Evolutionary conservation across 2,113 vertebrate species (phyloP).

Genomic region (Entelurus aequoreus): DNA sequence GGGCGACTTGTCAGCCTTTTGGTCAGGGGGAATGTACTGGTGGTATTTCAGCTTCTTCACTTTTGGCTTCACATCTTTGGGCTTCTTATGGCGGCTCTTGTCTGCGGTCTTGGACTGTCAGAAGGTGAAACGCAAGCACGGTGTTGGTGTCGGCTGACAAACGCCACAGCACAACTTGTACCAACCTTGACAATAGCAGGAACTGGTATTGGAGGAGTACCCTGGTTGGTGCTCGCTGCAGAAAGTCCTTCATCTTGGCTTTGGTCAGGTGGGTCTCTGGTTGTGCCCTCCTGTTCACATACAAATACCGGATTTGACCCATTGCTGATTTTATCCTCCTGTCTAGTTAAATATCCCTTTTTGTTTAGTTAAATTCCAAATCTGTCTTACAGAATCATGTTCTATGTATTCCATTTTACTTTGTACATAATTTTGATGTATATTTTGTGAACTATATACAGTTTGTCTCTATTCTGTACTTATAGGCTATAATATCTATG

Average conservation of each 20-base stretch:
- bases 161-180: neutral
- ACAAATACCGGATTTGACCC: neutral
- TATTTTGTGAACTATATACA: no score
- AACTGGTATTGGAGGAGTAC: constrained; percentile 62
- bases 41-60: constrained; percentile 99
- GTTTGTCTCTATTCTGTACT: no score
- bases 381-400: no score
- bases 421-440: no score
- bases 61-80: constrained; percentile 96
- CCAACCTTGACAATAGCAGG: constrained; percentile 86
- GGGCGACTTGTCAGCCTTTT: constrained; percentile 94
- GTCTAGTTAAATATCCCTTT: no score
- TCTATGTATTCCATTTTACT: no score
- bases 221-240: constrained; percentile 60
- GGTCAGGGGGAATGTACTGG: constrained; percentile 97
- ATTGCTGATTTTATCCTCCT: no score
- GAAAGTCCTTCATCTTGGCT: constrained; percentile 71
- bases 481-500: no score
- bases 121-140: neutral
- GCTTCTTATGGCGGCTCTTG: constrained; percentile 96
- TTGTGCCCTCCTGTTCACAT: constrained; percentile 56
- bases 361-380: no score
- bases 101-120: constrained; percentile 81
- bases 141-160: rapidly evolving
- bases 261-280: constrained; percentile 64